phyloP scores from a whole-genome alignment of 1,140 invertebrate genomes.

The Drosophila ficusphila region DNA sequence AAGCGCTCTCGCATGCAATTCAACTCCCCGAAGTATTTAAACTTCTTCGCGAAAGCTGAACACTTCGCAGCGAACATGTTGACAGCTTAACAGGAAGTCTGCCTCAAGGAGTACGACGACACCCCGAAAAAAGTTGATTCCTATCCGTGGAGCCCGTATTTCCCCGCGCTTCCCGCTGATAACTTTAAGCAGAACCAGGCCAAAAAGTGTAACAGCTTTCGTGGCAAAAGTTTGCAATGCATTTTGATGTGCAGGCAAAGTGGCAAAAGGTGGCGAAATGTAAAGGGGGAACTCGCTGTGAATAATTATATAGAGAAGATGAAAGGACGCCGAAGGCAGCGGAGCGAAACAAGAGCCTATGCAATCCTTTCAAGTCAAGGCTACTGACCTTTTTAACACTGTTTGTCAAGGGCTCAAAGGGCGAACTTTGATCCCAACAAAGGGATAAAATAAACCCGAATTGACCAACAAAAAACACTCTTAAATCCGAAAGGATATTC shows the following conservation, averaged over 20 bases:
- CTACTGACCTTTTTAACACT: conserved; percentile 45
- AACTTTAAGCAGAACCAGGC: conserved; percentile 62
- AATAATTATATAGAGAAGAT: conserved; percentile 60
- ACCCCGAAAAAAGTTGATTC: conserved; percentile 30
- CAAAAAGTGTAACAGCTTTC: conserved; percentile 48
- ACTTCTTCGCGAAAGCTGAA: conserved; percentile 47
- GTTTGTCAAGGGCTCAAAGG: conserved; percentile 25
- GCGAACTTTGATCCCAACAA: conserved; percentile 25
- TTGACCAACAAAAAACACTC: conserved; percentile 18
- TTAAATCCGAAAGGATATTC: conserved; percentile 9
- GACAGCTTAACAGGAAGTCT: conserved; percentile 70
- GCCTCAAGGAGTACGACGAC: conserved; percentile 28
- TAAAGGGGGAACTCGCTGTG: conserved; percentile 20
- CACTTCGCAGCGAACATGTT: conserved; percentile 76
- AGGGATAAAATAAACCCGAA: conserved; percentile 14
- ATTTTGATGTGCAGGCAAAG: conserved; percentile 62
- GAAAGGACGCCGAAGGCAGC: conserved; percentile 23
- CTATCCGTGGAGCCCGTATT: conserved; percentile 3
- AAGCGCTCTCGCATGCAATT: conserved; percentile 12
- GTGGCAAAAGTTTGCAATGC: conserved; percentile 63
- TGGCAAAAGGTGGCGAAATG: conserved; percentile 26
- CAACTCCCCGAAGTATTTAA: conserved; percentile 51
- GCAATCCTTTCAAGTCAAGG: conserved; percentile 47
- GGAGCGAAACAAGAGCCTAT: conserved; percentile 16
- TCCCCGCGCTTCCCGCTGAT: conserved; percentile 5